Evolutionary conservation across 2,888 invertebrate genomes (phyloP).

Genomic region (Odontocolon sp.): DNA sequence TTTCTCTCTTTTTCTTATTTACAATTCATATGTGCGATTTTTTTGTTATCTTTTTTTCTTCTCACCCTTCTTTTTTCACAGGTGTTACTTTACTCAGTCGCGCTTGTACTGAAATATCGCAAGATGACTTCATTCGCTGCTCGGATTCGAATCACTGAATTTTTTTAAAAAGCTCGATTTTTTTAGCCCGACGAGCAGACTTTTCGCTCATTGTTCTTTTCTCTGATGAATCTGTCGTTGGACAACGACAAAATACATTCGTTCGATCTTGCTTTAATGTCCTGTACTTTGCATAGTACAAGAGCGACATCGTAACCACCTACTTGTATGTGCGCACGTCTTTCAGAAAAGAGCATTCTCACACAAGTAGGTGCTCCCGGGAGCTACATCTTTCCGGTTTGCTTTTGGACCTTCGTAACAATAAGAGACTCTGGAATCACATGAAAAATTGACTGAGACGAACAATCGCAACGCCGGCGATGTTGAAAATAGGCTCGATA

Average conservation of each 20-base stretch:
- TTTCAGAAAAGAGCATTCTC: slow-evolving; percentile 69
- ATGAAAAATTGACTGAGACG: slow-evolving; percentile 26
- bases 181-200: background rate
- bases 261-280: slow-evolving; percentile 19
- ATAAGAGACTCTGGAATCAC: background rate
- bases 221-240: slow-evolving; percentile 12
- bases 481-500: no score
- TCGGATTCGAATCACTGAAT: slow-evolving; percentile 22
- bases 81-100: background rate
- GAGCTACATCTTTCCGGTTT: slow-evolving; percentile 77
- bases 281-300: slow-evolving; percentile 11
- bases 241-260: slow-evolving; percentile 37
- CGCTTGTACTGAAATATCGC: slow-evolving; percentile 34
- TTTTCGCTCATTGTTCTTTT: slow-evolving; percentile 45
- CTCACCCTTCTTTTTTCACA: slow-evolving; percentile 10
- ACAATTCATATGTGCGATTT: slow-evolving; percentile 37
- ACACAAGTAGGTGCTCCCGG: slow-evolving; percentile 76
- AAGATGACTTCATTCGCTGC: slow-evolving; percentile 18
- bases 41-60: background rate
- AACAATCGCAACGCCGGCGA: background rate
- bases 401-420: background rate
- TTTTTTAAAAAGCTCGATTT: background rate
- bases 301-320: slow-evolving; percentile 62
- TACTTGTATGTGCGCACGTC: slow-evolving; percentile 74
- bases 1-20: slow-evolving; percentile 22